These are phyloP conservation scores for Tychaedon coryphoeus DNA, from an alignment of 2,113 vertebrate species.

Conservation along the genomic window DNA sequence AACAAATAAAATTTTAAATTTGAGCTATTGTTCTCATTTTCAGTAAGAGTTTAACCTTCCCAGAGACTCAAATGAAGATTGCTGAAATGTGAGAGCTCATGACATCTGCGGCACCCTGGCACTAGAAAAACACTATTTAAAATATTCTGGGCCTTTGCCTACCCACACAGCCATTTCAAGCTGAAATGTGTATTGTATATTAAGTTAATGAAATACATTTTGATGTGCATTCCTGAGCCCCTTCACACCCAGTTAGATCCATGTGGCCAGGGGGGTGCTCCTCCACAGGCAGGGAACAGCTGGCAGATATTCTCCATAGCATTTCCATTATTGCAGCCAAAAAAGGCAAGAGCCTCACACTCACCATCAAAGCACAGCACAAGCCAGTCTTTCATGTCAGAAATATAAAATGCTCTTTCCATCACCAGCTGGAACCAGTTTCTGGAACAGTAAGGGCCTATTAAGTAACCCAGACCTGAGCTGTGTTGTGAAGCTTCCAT, in stretches of 20 bases:
- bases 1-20: rapidly evolving
- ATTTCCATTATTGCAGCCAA: not conserved
- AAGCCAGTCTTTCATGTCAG: not conserved
- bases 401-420: not conserved
- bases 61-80: not conserved
- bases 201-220: not conserved
- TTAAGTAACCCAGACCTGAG: not conserved
- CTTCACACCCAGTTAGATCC: not conserved
- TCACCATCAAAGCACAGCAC: not conserved
- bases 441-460: not conserved
- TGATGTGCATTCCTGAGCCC: not conserved
- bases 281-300: not conserved
- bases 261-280: not conserved
- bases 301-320: not conserved
- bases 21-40: not conserved
- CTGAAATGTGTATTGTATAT: not conserved
- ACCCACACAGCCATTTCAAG: not conserved
- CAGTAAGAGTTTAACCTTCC: not conserved
- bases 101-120: rapidly evolving
- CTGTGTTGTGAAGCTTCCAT: not conserved
- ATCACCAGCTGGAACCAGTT: not conserved
- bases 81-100: not conserved
- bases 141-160: not conserved
- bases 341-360: not conserved
- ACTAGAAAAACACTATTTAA: not conserved